Evolutionary conservation across 64 coral and sea anemone species (phyloP), one percentile per base, ranked within the genome.

Genomic region (Actinia tenebrosa): DNA sequence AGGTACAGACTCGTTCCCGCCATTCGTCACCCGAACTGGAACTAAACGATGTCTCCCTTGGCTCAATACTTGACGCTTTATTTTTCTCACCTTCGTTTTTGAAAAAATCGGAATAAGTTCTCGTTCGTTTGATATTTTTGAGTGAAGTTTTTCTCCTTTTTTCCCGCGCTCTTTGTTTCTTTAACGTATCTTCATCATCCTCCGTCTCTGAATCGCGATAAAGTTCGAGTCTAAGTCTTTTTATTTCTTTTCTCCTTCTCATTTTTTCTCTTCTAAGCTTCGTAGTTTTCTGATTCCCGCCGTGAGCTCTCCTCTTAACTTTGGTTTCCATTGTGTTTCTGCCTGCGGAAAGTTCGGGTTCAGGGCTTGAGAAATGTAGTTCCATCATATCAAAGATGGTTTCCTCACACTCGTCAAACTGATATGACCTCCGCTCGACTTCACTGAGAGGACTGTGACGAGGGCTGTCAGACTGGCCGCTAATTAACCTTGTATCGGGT

Each of bases 351-450:
- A 19, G n/a, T 17, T 22, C 45, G 10, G 80, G 54, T 43, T 22
- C 45, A 53, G 80, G 54, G 4, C n/a, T 83, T 11, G 46, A 83
- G 45, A 83, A 53, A 26, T 53, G 45, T 25, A 10, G 30, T 26
- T 83, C 17, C 19, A 26, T 52, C 45, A 52, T 69, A 80, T 90
- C 85, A 90, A 96, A 96, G 56, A 93, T 91, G 2, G 84, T 86
- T 45, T 91, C 91, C 42, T 93, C 94, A 2, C 90, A 84, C 16
- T 96, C 94, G 66, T 96, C 94, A 68, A 96, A 96, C 44, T 88
- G 84, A 16, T 85, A 56, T 19, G 83, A 85, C 22, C 42, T 46
- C 16, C 16, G 18, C 46, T 80, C 83, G 26, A 72, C 42, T 6
- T 87, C 82, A 25, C 86, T 68, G 22, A 83, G 81, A 37, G 53